Percentiles rank a stretch among this genome's conserved stretches.
These are phyloP conservation scores for Nothocercus julius DNA, from an alignment of 2,113 vertebrate species.

Conservation along the genomic window DNA sequence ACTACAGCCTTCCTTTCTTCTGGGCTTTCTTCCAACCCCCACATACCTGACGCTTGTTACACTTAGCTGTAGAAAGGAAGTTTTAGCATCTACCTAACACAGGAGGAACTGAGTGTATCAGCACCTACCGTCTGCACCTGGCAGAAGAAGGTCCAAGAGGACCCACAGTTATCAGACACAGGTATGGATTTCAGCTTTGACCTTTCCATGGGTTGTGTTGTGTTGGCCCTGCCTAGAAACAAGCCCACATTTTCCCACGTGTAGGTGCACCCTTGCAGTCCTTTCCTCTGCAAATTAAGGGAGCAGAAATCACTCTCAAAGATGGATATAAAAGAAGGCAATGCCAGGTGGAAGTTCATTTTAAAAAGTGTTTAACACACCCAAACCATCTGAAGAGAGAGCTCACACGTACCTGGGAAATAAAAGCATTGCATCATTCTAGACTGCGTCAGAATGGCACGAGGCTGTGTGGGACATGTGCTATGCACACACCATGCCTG, in stretches of 20 bases:
- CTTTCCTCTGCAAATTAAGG: neutral
- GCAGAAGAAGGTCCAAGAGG: neutral
- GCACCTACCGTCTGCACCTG: fast-evolving
- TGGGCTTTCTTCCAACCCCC: neutral
- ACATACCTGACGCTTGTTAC: neutral
- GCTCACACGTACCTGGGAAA: neutral
- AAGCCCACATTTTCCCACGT: neutral
- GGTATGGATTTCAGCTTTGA: neutral
- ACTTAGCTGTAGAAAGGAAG: neutral
- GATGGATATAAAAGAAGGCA: neutral
- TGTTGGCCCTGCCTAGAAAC: neutral
- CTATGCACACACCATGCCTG: neutral
- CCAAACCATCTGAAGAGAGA: conserved; percentile 14
- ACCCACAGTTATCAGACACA: neutral
- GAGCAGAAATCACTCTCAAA: neutral
- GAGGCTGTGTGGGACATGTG: neutral
- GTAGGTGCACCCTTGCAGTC: neutral
- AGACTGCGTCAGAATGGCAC: conserved; percentile 18
- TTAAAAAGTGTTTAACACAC: neutral
- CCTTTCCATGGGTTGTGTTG: neutral
- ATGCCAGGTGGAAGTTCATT: neutral
- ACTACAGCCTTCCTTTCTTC: neutral
- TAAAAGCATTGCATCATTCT: conserved; percentile 7
- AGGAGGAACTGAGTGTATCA: neutral
- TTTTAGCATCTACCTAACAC: neutral